A percentile compares a stretch with the other conserved stretches of the same genome.
Conservation (phyloP, 2,113 vertebrate genomes). For the Seriola dumerili region DNA sequence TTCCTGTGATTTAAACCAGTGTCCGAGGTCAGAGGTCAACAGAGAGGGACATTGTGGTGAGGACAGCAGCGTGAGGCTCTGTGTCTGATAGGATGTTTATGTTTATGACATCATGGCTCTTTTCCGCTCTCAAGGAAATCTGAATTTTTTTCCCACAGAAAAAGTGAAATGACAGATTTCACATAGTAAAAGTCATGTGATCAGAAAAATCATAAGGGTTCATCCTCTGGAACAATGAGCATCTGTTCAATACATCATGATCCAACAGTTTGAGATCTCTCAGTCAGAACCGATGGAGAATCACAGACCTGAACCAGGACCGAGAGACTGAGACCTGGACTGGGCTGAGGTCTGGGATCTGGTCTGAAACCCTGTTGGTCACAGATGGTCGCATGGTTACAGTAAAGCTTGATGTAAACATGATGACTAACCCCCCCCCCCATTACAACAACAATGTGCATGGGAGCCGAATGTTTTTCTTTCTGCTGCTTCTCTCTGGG, state of each 20-base stretch:
- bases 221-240: too few species aligned
- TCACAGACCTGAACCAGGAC: too few species aligned
- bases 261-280: too few species aligned
- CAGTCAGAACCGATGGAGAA: too few species aligned
- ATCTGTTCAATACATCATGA: too few species aligned
- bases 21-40: constrained; percentile 47
- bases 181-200: background rate
- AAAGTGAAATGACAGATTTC: constrained; percentile 16
- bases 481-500: constrained; percentile 58
- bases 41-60: constrained; percentile 16
- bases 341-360: too few species aligned
- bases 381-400: constrained; percentile 52
- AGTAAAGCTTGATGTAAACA: constrained; percentile 64
- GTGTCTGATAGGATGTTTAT: constrained; percentile 44
- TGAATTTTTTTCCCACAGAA: constrained; percentile 57
- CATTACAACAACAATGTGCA: constrained; percentile 61
- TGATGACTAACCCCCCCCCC: constrained; percentile 53
- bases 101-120: constrained; percentile 50
- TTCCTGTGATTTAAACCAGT: constrained; percentile 33
- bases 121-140: constrained; percentile 41
- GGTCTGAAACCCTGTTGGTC: constrained; percentile 3
- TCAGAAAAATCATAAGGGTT: too few species aligned
- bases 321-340: too few species aligned
- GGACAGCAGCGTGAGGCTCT: constrained; percentile 15
- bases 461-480: constrained; percentile 68